Evolutionary conservation across 2,113 vertebrate genomes (phyloP), one percentile per base, ranked within the genome.

Genomic region (Dolichotis patagonum): DNA sequence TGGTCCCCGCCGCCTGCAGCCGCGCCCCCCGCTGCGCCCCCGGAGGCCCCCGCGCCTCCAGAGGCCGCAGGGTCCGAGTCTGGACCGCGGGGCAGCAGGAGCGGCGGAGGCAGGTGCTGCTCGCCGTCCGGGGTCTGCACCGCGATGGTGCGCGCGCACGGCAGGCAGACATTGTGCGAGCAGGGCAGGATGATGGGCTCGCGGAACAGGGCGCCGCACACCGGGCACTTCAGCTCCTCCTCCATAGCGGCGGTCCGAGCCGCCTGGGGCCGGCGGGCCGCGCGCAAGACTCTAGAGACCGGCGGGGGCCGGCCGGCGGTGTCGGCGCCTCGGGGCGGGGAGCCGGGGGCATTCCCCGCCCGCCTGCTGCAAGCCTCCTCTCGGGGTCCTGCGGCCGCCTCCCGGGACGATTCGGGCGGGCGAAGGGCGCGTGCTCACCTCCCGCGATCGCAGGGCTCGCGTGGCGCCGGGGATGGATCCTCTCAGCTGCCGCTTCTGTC

Each of bases 151-250:
- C 99, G 99, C 11, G 99, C 99, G 77, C 99, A 99, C n/a, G 99
- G 98, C 98, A 99, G 98, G 98, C 99, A 99, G 92, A 99, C 99
- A 20, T 99, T 99, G 98, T 99, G 99, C 20, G 99, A 99, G 90
- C 99, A 99, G 13, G 99, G 99, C 97, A 99, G 95, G 95, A 99
- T 99, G 96, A 99, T 98, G 71, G 99, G 99, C 63, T 99, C 99
- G 96, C 99, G 99, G 97, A 99, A 99, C 35, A 99, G 98, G 2
- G 99, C 99, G 24, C 99, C 99, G 96, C 99, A 99, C 80, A 99
- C 99, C 0, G 99, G 99, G 97, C 99, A 99, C 98, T 99, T 99
- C 63, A 99, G 98, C 98, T 99, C 99, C 98, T 99, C 99, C 97
- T 99, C 99, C 99, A 99, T 99, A 93, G 97, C 98, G 7, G 97